These are phyloP conservation scores for Sebastes itinus DNA, from an alignment of 2,797 vertebrate genomes.

Conservation along the genomic window DNA sequence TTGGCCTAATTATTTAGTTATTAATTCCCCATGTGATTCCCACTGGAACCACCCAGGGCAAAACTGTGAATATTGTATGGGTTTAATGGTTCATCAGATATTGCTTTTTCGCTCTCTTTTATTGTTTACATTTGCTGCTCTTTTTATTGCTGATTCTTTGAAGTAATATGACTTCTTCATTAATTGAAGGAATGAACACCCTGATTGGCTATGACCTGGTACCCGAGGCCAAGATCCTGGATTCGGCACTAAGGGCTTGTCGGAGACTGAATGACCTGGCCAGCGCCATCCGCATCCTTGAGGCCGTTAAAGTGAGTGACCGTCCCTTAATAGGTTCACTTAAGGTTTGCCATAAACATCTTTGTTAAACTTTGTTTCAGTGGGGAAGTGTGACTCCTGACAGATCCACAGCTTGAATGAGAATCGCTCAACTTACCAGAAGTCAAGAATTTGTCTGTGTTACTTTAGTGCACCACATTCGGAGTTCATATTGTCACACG, in stretches of 20 bases:
- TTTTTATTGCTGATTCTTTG: neutral
- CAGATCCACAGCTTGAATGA: no score
- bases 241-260: conserved; percentile 93
- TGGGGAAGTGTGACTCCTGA: neutral
- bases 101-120: neutral
- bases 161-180: neutral
- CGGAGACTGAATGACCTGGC: conserved; percentile 93
- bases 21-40: neutral
- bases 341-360: neutral
- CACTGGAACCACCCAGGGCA: neutral
- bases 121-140: neutral
- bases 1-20: neutral
- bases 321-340: neutral
- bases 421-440: neutral
- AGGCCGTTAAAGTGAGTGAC: conserved; percentile 89
- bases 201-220: conserved; percentile 94
- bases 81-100: neutral
- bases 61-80: neutral
- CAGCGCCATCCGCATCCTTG: conserved; percentile 94
- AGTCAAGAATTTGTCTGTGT: neutral
- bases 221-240: conserved; percentile 95
- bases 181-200: conserved; percentile 90
- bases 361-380: neutral
- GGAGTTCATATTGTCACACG: neutral
- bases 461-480: neutral